Conservation (phyloP, 2,888 invertebrate genomes). For the Argyra leucocephala region DNA sequence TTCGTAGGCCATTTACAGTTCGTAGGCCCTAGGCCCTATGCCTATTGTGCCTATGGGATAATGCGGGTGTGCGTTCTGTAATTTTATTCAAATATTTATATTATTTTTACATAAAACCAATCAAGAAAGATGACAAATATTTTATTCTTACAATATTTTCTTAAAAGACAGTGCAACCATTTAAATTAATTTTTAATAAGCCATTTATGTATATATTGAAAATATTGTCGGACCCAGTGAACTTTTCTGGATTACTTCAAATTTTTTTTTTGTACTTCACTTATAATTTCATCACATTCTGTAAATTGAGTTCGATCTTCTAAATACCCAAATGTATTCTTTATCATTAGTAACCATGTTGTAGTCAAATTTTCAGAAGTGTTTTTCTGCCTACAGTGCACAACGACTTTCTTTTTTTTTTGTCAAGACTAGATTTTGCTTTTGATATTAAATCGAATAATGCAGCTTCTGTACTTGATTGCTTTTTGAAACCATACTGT, state of each 20-base stretch:
- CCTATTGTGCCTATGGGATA: too few relatives aligned
- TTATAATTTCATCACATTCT: background rate
- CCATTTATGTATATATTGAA: background rate
- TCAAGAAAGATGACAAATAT: too few relatives aligned
- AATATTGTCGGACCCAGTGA: background rate
- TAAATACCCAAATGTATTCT: background rate
- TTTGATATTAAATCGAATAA: background rate
- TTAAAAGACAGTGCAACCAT: too few relatives aligned
- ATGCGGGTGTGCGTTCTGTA: too few relatives aligned
- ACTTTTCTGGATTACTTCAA: background rate
- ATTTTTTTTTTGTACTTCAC: background rate
- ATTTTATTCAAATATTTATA: too few relatives aligned
- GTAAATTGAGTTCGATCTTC: background rate
- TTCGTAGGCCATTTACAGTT: too few relatives aligned
- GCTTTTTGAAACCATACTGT: background rate
- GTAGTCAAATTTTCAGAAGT: background rate
- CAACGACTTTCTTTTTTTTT: background rate
- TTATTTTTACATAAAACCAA: too few relatives aligned
- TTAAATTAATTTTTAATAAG: background rate
- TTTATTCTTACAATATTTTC: too few relatives aligned
- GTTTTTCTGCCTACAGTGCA: background rate
- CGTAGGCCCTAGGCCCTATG: too few relatives aligned
- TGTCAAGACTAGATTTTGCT: background rate
- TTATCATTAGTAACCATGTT: background rate
- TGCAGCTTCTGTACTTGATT: background rate